phyloP scores from a whole-genome alignment of 2,888 invertebrate species.

The Cosmia trapezina region DNA sequence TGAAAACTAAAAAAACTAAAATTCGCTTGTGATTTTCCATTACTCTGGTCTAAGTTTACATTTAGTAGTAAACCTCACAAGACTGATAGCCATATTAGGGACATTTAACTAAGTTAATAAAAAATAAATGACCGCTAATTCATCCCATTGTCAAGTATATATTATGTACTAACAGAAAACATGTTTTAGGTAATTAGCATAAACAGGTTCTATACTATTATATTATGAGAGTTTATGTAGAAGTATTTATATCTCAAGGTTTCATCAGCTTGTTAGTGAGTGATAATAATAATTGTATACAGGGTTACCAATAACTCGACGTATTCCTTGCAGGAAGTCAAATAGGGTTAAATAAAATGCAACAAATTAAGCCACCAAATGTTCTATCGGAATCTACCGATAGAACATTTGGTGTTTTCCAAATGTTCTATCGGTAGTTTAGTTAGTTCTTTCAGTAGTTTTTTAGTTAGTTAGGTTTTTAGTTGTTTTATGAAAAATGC shows the following conservation, averaged over 20 bases:
- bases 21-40: not conserved
- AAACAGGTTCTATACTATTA: conserved; percentile 15
- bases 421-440: no score
- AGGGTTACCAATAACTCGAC: no score
- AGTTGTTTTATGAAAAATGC: no score
- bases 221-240: conserved; percentile 26
- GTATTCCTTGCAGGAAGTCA: no score
- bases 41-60: not conserved
- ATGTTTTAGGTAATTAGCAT: conserved; percentile 6
- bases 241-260: conserved; percentile 37
- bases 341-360: no score
- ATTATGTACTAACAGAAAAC: not conserved
- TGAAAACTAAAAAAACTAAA: not conserved
- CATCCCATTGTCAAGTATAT: not conserved
- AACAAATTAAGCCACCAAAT: no score
- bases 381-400: no score
- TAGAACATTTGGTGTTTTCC: no score
- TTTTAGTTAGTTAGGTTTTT: no score
- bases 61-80: not conserved
- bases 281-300: conserved; percentile 29
- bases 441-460: no score
- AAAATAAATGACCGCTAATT: not conserved
- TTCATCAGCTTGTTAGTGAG: conserved; percentile 26
- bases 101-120: not conserved
- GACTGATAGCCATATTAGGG: not conserved